phyloP scores from a whole-genome alignment of 2,888 invertebrate genomes.

The Meteorus cinctellus region DNA sequence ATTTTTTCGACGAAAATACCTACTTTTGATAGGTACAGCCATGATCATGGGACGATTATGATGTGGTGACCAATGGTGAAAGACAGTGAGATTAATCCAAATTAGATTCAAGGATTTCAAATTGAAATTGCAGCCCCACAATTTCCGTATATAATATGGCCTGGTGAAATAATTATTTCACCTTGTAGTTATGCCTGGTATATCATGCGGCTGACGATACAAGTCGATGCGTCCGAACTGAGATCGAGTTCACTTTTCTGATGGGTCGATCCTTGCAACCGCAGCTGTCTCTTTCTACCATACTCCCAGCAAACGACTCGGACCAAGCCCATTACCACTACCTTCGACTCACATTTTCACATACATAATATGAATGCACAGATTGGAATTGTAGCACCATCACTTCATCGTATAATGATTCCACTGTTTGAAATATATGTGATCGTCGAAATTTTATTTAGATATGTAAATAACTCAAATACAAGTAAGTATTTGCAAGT shows the following conservation, averaged over 20 bases:
- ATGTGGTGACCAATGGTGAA: not conserved
- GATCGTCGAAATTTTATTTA: too few species aligned
- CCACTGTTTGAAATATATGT: too few species aligned
- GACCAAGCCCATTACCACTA: constrained; percentile 52
- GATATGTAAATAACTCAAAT: too few species aligned
- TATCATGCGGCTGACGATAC: constrained; percentile 42
- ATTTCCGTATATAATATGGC: not conserved
- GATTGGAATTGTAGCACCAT: constrained; percentile 44
- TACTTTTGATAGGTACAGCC: constrained; percentile 40
- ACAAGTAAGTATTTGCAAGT: too few species aligned
- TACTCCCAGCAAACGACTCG: constrained; percentile 45
- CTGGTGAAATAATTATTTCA: not conserved
- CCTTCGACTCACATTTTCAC: constrained; percentile 50
- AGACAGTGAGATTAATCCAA: not conserved
- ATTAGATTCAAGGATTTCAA: not conserved
- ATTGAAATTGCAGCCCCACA: not conserved
- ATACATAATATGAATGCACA: not conserved
- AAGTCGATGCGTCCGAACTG: constrained; percentile 63
- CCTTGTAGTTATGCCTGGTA: not conserved
- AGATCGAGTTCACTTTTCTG: constrained; percentile 65
- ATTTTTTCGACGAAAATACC: constrained; percentile 30
- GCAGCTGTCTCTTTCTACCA: constrained; percentile 39
- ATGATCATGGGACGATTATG: too few species aligned
- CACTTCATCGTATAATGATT: constrained; percentile 47
- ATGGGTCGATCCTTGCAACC: constrained; percentile 57